phyloP scores from a whole-genome alignment of 2,797 vertebrate genomes.

The Propithecus deckenii region DNA sequence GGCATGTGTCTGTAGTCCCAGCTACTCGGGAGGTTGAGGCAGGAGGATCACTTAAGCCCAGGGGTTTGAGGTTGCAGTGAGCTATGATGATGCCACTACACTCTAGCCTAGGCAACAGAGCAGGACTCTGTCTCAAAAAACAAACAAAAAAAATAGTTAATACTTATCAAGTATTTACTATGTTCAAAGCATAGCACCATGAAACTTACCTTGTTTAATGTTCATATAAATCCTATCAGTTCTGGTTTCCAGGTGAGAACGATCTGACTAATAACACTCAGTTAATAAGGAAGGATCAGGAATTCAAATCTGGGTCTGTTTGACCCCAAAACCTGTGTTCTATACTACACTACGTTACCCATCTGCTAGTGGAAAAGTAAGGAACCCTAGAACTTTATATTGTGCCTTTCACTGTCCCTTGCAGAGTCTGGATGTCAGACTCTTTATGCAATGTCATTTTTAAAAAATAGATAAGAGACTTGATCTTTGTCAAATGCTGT shows the following conservation, averaged over 20 bases:
- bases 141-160: too few species aligned
- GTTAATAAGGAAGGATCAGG: not conserved
- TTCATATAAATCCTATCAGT: not conserved
- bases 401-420: not conserved
- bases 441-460: not conserved
- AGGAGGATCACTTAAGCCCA: too few species aligned
- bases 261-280: not conserved
- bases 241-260: not conserved
- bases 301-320: not conserved
- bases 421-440: not conserved
- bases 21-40: too few species aligned
- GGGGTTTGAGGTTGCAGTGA: too few species aligned
- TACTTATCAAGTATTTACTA: not conserved
- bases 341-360: not conserved
- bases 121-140: too few species aligned
- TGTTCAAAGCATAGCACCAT: not conserved
- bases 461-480: not conserved
- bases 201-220: not conserved
- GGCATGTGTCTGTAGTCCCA: too few species aligned
- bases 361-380: not conserved
- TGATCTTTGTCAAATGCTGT: slow-evolving; percentile 7
- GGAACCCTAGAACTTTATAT: not conserved
- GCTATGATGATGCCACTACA: too few species aligned
- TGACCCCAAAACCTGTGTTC: not conserved
- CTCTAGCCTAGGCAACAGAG: too few species aligned